A percentile compares a stretch with the other conserved stretches of the same genome.
These are phyloP conservation scores for Myotis vivesi DNA, from an alignment of 2,797 vertebrate genomes.

Conservation along the genomic window DNA sequence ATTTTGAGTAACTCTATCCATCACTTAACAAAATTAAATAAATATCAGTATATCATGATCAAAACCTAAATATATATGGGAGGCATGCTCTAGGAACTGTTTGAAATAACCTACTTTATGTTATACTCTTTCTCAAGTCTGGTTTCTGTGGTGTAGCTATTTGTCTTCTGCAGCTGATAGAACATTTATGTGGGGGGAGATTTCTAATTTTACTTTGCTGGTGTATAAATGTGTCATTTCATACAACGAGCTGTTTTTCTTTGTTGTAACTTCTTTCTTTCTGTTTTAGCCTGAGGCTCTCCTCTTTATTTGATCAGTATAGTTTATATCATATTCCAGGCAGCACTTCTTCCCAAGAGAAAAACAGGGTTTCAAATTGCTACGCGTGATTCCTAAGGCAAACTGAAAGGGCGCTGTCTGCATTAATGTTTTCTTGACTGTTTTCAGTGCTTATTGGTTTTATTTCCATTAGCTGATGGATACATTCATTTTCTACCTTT, in stretches of 20 bases:
- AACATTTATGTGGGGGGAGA: slow-evolving; percentile 76
- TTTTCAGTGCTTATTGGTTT: slow-evolving; percentile 82
- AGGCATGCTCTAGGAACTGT: slow-evolving; percentile 62
- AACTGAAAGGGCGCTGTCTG: slow-evolving; percentile 80
- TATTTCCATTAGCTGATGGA: slow-evolving; percentile 81
- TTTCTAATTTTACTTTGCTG: slow-evolving; percentile 85
- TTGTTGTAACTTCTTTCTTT: slow-evolving; percentile 85
- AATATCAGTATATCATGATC: slow-evolving; percentile 48
- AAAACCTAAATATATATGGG: slow-evolving; percentile 49
- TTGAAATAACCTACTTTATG: slow-evolving; percentile 76
- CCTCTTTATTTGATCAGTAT: slow-evolving; percentile 87
- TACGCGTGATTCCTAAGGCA: slow-evolving; percentile 82
- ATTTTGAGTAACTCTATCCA: slow-evolving; percentile 14
- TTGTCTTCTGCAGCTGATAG: slow-evolving; percentile 78
- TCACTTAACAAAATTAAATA: slow-evolving; percentile 19
- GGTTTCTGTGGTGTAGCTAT: slow-evolving; percentile 72
- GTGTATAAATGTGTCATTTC: slow-evolving; percentile 85
- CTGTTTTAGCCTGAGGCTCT: slow-evolving; percentile 83
- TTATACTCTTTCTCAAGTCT: slow-evolving; percentile 72
- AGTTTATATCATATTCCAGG: slow-evolving; percentile 86
- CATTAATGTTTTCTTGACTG: slow-evolving; percentile 84
- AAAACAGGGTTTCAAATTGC: slow-evolving; percentile 85
- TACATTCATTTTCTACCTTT: slow-evolving; percentile 69
- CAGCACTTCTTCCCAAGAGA: slow-evolving; percentile 85
- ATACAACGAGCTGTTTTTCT: slow-evolving; percentile 85